These are phyloP conservation scores for Spondyliosoma cantharus DNA, from an alignment of 2,797 vertebrate species.

Conservation along the genomic window DNA sequence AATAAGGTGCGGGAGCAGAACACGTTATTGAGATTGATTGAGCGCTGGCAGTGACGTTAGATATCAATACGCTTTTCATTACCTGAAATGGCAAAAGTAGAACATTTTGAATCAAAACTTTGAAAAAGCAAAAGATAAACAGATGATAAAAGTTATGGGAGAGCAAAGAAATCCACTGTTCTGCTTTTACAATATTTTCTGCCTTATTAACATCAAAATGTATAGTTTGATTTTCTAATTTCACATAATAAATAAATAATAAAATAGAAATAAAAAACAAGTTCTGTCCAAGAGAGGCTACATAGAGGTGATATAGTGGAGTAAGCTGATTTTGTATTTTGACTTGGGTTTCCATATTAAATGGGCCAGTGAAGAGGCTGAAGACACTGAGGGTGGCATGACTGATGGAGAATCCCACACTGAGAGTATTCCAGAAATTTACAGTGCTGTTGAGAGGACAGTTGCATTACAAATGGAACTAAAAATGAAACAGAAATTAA, in stretches of 20 bases:
- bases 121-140: constrained; percentile 29
- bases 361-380: constrained; percentile 25
- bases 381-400: constrained; percentile 22
- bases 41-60: constrained; percentile 42
- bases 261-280: constrained; percentile 4
- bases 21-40: constrained; percentile 68
- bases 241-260: background rate
- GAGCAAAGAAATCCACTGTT: constrained; percentile 3
- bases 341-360: constrained; percentile 34
- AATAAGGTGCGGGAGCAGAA: constrained; percentile 67
- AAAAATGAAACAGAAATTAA: constrained; percentile 42
- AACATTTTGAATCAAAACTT: constrained; percentile 35
- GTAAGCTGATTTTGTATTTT: constrained; percentile 38
- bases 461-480: constrained; percentile 20
- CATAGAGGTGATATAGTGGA: constrained; percentile 9
- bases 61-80: constrained; percentile 44
- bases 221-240: constrained; percentile 13
- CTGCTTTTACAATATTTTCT: constrained; percentile 3
- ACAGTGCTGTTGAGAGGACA: constrained; percentile 9
- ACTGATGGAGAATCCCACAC: constrained; percentile 29
- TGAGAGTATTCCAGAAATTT: constrained; percentile 28
- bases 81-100: constrained; percentile 48
- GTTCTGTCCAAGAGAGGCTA: constrained; percentile 16
- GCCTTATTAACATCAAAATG: constrained; percentile 7
- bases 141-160: constrained; percentile 28